A percentile compares a stretch with the other conserved stretches of the same genome.
Evolutionary conservation across 2,113 vertebrate species (phyloP).

Genomic region (Hippocampus comes): DNA sequence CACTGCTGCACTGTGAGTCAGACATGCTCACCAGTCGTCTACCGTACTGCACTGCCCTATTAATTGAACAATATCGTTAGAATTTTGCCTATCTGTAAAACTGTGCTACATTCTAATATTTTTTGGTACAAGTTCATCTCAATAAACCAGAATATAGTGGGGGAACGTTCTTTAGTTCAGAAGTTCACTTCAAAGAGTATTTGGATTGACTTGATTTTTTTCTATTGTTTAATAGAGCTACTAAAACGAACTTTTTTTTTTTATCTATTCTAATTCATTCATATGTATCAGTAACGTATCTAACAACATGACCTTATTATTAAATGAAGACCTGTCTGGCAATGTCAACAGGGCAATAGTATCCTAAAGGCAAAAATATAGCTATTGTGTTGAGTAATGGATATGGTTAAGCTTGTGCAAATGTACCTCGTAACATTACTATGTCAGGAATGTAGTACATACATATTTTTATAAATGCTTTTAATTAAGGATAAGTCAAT

Average conservation of each 20-base stretch:
- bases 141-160: too few species aligned
- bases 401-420: background rate
- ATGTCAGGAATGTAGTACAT: slow-evolving; percentile 56
- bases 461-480: slow-evolving; percentile 79
- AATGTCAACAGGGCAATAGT: background rate
- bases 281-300: background rate
- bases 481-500: slow-evolving; percentile 68
- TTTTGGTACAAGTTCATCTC: too few species aligned
- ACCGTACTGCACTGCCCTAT: background rate
- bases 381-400: background rate
- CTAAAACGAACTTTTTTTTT: background rate
- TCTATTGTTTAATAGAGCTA: too few species aligned
- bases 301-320: too few species aligned
- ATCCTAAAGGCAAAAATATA: background rate
- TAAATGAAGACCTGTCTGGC: background rate
- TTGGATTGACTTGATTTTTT: too few species aligned
- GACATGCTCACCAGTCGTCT: too few species aligned
- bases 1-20: too few species aligned
- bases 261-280: background rate
- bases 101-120: too few species aligned
- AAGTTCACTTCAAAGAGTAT: too few species aligned
- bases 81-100: too few species aligned
- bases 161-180: too few species aligned
- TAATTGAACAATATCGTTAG: background rate
- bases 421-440: background rate